Evolutionary conservation across 2,113 vertebrate species (phyloP), one percentile per base, ranked within the genome.

Genomic region (Cyphomyrus plagiostoma): DNA sequence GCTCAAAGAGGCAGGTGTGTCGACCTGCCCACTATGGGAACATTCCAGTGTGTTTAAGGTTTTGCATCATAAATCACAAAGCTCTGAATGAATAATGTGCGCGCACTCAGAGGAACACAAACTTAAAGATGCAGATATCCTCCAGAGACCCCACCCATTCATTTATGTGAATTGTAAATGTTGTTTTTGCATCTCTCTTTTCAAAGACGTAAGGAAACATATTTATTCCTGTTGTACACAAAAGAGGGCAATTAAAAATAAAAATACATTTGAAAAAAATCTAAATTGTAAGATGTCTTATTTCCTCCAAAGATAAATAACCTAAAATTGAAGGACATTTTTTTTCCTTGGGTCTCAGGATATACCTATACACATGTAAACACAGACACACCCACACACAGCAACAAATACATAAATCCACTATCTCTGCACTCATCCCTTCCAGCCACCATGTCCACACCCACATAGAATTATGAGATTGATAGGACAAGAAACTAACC

Each of bases 321-420:
- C 35, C 35, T 35, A 35, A 35, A 35, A 35, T 35, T 35, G 35
- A 35, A 35, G 35, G 35, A 35, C 35, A 35, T 35, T 35, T 35
- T 35, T 35, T 35, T 35, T 35, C 35, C 35, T 35, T 35, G 35
- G 35, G 35, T 1, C 35, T 35, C 35, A 35, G 35, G 35, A 35
- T 62, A 91, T 84, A 91, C 89, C 87, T 56, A 88, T 91, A 86
- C 84, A 88, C 45, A 77, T 58, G 53, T 11, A 58, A 66, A 89
- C 86, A 89, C 50, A 56, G n/a, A 62, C 82, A 88, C n/a, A 87
- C 45, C 89, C 88, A 87, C n/a, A 88, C 86, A 52, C 26, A 86
- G 13, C 10, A 42, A 80, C 74, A 35, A 42, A 19, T n/a, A 8
- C 3, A 80, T 80, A 80, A 80, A 80, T 39, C 30, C 70, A 77